phyloP scores from a whole-genome alignment of 2,797 vertebrate genomes.

The Mus caroli region DNA sequence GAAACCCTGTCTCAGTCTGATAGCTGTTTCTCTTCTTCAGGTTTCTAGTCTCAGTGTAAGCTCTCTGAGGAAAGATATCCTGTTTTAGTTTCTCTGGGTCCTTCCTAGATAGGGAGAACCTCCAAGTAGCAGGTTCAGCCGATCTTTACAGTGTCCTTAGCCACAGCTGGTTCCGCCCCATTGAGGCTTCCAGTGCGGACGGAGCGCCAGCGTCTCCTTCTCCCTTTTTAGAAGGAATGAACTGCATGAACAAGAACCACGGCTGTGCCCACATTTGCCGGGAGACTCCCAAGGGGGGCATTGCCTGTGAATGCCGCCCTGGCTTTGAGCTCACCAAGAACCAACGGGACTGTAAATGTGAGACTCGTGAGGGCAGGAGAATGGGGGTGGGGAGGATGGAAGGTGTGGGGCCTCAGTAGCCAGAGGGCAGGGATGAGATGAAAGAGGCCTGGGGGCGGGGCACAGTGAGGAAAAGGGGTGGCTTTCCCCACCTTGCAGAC shows the following conservation, averaged over 20 bases:
- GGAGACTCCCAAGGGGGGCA: constrained; percentile 96
- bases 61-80: not conserved
- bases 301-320: constrained; percentile 98
- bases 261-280: constrained; percentile 99
- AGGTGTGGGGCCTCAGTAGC: not conserved
- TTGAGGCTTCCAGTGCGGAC: constrained; percentile 61
- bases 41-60: not conserved
- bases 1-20: not conserved
- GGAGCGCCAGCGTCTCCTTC: constrained; percentile 73
- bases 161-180: fast-evolving
- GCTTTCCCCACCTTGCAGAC: not conserved
- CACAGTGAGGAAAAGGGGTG: too few relatives aligned
- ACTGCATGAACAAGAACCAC: constrained; percentile 99
- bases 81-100: not conserved
- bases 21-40: not conserved
- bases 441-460: not conserved
- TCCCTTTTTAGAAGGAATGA: constrained; percentile 94
- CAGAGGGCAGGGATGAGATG: not conserved
- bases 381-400: too few relatives aligned
- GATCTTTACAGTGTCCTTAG: not conserved
- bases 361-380: constrained; percentile 78
- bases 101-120: not conserved
- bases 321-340: constrained; percentile 99
- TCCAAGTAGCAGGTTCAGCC: not conserved
- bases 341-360: constrained; percentile 98